These are phyloP conservation scores for Myzus persicae DNA, from an alignment of 1,140 invertebrate species.

Conservation along the genomic window DNA sequence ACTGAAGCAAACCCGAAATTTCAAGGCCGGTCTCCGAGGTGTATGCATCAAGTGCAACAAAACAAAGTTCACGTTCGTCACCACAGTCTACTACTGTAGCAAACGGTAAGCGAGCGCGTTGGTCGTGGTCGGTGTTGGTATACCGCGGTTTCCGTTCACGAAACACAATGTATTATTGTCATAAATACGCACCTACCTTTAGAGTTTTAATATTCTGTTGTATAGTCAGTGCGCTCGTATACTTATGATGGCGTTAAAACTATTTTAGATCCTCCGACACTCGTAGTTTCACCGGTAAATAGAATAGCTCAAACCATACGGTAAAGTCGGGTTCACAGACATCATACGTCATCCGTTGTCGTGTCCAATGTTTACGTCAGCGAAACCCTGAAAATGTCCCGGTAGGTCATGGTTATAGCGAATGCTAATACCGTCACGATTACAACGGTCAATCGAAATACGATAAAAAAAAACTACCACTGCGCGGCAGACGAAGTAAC, in stretches of 20 bases:
- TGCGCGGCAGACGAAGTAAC: no score
- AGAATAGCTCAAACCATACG: background rate
- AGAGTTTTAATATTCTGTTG: no score
- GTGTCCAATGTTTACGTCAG: background rate
- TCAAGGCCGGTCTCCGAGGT: background rate
- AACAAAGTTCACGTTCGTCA: slow-evolving; percentile 39
- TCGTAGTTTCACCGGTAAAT: background rate
- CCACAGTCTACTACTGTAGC: background rate
- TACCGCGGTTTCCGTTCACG: background rate
- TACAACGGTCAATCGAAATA: background rate
- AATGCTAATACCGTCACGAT: background rate
- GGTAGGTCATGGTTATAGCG: no score
- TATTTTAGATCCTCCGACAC: background rate
- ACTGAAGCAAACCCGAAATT: background rate
- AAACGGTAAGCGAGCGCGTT: background rate
- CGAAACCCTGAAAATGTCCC: no score
- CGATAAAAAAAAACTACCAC: no score
- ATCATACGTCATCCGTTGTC: background rate
- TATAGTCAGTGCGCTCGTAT: no score
- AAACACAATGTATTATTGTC: background rate
- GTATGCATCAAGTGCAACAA: background rate
- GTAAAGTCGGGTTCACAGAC: background rate
- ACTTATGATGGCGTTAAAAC: background rate
- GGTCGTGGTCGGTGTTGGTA: background rate
- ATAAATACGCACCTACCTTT: no score